Conservation (phyloP, 2,888 invertebrate species). For the Alviniconcha strummeri region DNA sequence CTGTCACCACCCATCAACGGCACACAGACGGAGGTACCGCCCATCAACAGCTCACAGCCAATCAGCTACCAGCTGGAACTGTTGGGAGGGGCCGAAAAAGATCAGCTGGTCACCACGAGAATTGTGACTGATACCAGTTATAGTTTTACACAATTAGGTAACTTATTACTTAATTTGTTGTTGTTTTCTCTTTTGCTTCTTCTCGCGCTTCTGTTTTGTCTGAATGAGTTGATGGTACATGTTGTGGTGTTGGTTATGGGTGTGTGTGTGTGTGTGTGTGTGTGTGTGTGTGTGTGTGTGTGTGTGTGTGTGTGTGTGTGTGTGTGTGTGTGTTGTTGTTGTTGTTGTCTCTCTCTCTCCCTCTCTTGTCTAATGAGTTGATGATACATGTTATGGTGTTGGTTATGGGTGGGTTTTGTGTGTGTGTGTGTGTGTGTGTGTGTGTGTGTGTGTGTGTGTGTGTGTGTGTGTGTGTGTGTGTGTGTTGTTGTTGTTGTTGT, state of each 20-base stretch:
- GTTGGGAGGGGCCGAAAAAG: background rate
- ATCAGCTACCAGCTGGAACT: constrained; percentile 2
- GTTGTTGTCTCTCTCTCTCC: too few species aligned
- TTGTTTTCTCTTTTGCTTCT: background rate
- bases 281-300: too few species aligned
- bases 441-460: too few species aligned
- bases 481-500: too few species aligned
- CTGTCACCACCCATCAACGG: too few species aligned
- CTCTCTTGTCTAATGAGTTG: too few species aligned
- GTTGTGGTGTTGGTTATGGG: background rate
- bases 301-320: background rate
- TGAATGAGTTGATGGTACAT: background rate
- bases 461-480: too few species aligned
- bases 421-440: too few species aligned
- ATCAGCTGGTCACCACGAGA: background rate
- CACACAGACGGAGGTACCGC: background rate
- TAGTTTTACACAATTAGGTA: background rate
- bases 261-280: too few species aligned
- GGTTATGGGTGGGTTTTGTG: too few species aligned
- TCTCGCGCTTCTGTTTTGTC: background rate
- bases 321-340: too few species aligned
- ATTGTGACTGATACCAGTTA: background rate
- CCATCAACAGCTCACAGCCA: background rate
- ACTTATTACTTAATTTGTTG: background rate
- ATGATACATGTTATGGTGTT: too few species aligned